Conservation (phyloP, 2,888 invertebrate species). For the Xylota sylvarum region DNA sequence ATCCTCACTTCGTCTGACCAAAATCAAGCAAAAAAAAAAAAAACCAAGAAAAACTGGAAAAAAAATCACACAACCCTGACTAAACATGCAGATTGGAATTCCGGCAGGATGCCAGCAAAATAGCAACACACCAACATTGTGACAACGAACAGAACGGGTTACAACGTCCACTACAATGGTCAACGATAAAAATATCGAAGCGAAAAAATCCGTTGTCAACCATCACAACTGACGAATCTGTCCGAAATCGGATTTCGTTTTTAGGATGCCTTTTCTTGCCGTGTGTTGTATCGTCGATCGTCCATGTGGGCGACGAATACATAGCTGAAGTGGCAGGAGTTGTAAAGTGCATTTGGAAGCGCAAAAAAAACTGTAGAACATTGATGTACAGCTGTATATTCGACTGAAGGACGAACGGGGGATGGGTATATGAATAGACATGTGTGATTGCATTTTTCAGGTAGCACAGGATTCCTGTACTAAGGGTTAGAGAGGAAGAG, state of each 20-base stretch:
- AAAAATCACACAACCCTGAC: conserved; percentile 28
- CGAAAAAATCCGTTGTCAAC: conserved; percentile 61
- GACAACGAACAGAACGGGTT: conserved; percentile 51
- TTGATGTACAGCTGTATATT: conserved; percentile 20
- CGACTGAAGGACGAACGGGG: not conserved
- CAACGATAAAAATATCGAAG: conserved; percentile 66
- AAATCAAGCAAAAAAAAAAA: conserved; percentile 5
- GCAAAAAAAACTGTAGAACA: conserved; percentile 17
- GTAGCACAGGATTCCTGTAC: not conserved
- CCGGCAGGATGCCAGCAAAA: conserved; percentile 47
- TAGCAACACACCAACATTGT: conserved; percentile 44
- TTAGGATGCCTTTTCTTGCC: conserved; percentile 35
- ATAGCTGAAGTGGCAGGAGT: conserved; percentile 28
- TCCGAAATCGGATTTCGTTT: conserved; percentile 72
- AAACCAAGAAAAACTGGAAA: not conserved
- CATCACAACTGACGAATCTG: conserved; percentile 71
- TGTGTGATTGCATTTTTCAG: conserved; percentile 39
- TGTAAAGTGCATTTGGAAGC: conserved; percentile 1
- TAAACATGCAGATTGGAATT: conserved; percentile 73
- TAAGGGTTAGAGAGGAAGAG: conserved; percentile 10
- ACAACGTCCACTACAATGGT: conserved; percentile 64
- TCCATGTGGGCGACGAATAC: not conserved
- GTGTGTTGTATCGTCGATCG: not conserved
- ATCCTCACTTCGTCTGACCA: conserved; percentile 37
- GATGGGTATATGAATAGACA: conserved; percentile 12